A percentile compares a stretch with the other conserved stretches of the same genome.
These are phyloP conservation scores for Microtus oregoni DNA, from an alignment of 2,113 vertebrate species.

Conservation along the genomic window DNA sequence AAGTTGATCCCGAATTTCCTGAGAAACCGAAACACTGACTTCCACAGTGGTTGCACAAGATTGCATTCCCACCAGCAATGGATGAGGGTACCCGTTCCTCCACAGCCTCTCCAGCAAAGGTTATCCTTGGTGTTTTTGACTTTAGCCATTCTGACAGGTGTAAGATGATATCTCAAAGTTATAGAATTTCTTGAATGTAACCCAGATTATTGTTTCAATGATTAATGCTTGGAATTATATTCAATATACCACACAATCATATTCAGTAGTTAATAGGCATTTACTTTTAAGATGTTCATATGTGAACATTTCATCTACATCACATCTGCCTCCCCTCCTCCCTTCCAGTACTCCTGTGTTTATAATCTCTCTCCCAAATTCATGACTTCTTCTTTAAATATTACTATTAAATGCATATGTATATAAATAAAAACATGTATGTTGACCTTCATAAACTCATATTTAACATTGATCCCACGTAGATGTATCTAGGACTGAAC, in stretches of 20 bases:
- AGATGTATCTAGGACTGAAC: not conserved
- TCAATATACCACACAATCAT: not conserved
- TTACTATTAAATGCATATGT: not conserved
- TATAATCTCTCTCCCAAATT: not conserved
- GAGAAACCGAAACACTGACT: too few species aligned
- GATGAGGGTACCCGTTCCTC: too few species aligned
- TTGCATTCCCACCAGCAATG: too few species aligned
- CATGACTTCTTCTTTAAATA: not conserved
- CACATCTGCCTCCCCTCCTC: accelerated
- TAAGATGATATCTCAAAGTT: too few species aligned
- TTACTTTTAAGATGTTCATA: not conserved
- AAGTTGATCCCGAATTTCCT: too few species aligned
- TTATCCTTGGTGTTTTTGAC: too few species aligned
- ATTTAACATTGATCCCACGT: not conserved
- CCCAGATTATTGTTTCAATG: not conserved
- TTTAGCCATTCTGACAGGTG: too few species aligned
- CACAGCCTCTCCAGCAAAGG: too few species aligned
- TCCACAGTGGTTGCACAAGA: too few species aligned
- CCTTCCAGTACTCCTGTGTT: not conserved
- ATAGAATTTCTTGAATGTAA: not conserved
- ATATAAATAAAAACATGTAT: not conserved
- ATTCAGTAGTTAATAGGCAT: not conserved
- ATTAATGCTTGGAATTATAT: not conserved
- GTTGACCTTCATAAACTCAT: not conserved
- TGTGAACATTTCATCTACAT: not conserved